phyloP scores from a whole-genome alignment of 2,113 vertebrate genomes.

The Aythya baeri region DNA sequence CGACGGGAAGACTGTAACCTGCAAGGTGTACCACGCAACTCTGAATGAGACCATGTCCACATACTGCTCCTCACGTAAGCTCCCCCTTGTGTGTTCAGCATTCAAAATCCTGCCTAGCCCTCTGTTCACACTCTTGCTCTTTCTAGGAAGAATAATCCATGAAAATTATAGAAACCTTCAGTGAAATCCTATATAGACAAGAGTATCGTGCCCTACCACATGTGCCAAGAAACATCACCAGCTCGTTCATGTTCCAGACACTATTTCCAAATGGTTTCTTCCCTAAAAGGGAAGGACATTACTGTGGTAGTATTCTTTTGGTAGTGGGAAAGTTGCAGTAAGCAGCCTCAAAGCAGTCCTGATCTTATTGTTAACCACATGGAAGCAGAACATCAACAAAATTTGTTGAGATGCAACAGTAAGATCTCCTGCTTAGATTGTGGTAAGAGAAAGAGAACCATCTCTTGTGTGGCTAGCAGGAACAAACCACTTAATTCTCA shows the following conservation, averaged over 20 bases:
- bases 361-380: neutral
- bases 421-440: neutral
- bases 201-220: neutral
- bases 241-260: neutral
- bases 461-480: neutral
- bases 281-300: neutral
- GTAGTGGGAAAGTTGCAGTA: neutral
- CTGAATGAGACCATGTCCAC: neutral
- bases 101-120: neutral
- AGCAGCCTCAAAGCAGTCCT: neutral
- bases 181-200: neutral
- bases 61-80: neutral
- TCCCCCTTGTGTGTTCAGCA: too few species aligned
- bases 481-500: neutral
- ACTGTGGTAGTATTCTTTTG: neutral
- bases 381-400: neutral
- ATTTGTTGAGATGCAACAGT: neutral
- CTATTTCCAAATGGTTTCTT: neutral
- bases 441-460: neutral
- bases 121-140: neutral
- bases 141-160: neutral
- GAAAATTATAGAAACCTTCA: neutral
- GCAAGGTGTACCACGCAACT: neutral
- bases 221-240: neutral
- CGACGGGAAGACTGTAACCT: neutral